phyloP scores from a whole-genome alignment of 2,888 invertebrate genomes.

The Heliconius ethilla region DNA sequence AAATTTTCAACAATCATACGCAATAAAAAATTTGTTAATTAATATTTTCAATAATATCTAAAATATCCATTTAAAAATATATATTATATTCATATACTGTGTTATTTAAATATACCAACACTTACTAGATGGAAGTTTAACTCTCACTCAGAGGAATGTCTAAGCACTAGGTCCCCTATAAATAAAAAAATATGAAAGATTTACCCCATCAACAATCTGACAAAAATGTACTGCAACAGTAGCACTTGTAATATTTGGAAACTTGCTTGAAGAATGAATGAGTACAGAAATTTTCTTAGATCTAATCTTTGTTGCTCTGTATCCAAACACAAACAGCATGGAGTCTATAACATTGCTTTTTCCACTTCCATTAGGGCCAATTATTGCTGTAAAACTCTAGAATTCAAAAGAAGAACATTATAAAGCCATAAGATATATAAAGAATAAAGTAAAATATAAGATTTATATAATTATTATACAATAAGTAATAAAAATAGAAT shows the following conservation, averaged over 20 bases:
- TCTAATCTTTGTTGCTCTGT: conserved; percentile 95
- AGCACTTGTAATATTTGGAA: conserved; percentile 88
- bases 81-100: no score
- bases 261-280: conserved; percentile 94
- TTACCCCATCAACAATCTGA: conserved; percentile 89
- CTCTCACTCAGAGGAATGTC: no score
- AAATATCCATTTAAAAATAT: no score
- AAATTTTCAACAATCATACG: no score
- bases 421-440: background rate
- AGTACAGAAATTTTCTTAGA: conserved; percentile 97
- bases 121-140: no score
- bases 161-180: no score
- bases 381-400: conserved; percentile 95
- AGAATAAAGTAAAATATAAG: background rate
- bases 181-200: conserved; percentile 38
- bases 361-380: conserved; percentile 99
- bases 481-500: background rate
- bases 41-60: no score
- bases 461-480: background rate
- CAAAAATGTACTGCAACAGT: conserved; percentile 94
- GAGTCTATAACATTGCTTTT: conserved; percentile 99
- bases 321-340: conserved; percentile 99
- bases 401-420: conserved; percentile 62
- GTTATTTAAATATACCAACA: no score
- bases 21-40: no score